phyloP scores from a whole-genome alignment of 2,113 vertebrate genomes.

The Gobio gobio region DNA sequence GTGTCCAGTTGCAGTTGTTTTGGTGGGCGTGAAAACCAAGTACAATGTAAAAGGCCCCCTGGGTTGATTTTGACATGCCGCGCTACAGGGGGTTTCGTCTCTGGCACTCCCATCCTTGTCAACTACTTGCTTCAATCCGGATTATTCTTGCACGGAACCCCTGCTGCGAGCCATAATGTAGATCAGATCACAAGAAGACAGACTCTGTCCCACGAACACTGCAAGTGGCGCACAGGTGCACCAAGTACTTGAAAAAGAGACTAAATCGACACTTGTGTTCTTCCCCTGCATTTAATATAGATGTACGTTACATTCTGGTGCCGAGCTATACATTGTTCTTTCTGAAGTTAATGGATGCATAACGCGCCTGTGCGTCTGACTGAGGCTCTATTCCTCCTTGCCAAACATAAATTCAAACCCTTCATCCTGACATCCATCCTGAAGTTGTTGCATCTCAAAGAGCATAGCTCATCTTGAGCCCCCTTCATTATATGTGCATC shows the following conservation, averaged over 20 bases:
- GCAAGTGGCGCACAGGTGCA: neutral
- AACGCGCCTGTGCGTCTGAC: neutral
- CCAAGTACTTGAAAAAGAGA: neutral
- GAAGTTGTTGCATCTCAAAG: conserved; percentile 30
- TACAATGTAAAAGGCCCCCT: conserved; percentile 36
- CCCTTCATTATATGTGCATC: conserved; percentile 22
- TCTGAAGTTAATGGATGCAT: conserved; percentile 37
- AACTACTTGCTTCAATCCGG: conserved; percentile 33
- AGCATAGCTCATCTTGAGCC: conserved; percentile 22
- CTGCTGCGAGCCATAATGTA: conserved; percentile 12
- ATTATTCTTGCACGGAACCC: conserved; percentile 35
- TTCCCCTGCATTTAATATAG: conserved; percentile 24
- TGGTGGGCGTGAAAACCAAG: neutral
- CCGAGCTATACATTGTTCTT: neutral
- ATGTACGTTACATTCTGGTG: neutral
- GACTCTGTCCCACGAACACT: neutral
- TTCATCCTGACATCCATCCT: conserved; percentile 24
- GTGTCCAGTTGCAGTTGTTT: conserved; percentile 6
- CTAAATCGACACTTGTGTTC: conserved; percentile 17
- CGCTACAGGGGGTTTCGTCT: conserved; percentile 19
- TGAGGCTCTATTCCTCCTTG: neutral
- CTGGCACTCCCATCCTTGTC: conserved; percentile 36
- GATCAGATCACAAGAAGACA: conserved; percentile 17
- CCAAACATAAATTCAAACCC: conserved; percentile 31
- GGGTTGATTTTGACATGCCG: conserved; percentile 19